A percentile compares a stretch with the other conserved stretches of the same genome.
phyloP scores from a whole-genome alignment of 2,888 invertebrate genomes.

The Pseudococcus viburni region DNA sequence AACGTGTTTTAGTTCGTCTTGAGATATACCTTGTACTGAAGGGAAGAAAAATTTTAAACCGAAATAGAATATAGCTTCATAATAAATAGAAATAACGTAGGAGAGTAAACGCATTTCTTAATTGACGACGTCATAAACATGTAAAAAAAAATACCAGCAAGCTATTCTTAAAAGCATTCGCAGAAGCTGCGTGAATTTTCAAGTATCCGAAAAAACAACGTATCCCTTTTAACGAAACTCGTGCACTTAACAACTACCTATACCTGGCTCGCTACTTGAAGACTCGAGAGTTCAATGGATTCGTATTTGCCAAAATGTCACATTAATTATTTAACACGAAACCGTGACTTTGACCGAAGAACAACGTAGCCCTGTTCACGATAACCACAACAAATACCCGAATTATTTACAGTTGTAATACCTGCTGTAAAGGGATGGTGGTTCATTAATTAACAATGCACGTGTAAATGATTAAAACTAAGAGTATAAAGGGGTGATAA shows the following conservation, averaged over 20 bases:
- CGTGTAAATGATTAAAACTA: not conserved
- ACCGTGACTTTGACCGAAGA: constrained; percentile 10
- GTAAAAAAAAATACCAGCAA: not conserved
- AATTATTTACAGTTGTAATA: not conserved
- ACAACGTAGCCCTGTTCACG: not conserved
- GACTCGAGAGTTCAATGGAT: not conserved
- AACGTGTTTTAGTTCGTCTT: not conserved
- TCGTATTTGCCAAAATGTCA: not conserved
- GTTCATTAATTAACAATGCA: not conserved
- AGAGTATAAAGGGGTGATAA: not conserved
- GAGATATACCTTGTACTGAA: no score
- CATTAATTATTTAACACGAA: constrained; percentile 5
- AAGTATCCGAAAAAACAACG: constrained; percentile 18
- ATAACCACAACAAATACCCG: not conserved
- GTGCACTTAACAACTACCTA: constrained; percentile 1
- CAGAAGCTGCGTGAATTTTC: not conserved
- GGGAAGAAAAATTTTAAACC: no score
- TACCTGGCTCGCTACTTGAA: not conserved
- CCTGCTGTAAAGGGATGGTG: not conserved
- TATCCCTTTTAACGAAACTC: constrained; percentile 15
- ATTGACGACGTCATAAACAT: not conserved
- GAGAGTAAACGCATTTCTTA: not conserved
- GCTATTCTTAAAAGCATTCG: constrained; percentile 3
- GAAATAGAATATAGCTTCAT: not conserved
- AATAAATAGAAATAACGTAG: not conserved